phyloP scores from a whole-genome alignment of 2,888 invertebrate genomes.

The Cheilosia scutellata region DNA sequence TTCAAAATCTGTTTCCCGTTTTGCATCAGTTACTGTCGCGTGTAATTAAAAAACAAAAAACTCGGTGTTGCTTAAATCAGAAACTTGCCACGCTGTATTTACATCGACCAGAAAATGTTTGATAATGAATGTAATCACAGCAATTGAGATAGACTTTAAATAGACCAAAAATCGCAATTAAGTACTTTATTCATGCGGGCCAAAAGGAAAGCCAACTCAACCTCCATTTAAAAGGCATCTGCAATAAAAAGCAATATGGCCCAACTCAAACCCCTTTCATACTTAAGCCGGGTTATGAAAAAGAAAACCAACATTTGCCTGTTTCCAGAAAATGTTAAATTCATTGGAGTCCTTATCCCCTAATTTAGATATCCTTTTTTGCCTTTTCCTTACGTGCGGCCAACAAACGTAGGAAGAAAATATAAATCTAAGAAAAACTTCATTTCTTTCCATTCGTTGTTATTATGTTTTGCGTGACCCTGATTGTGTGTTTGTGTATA shows the following conservation, averaged over 20 bases:
- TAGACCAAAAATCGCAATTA: slow-evolving; percentile 32
- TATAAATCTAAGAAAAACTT: slow-evolving; percentile 54
- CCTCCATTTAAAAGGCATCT: neutral
- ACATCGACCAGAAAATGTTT: slow-evolving; percentile 21
- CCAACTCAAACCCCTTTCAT: slow-evolving; percentile 38
- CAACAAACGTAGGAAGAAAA: slow-evolving; percentile 32
- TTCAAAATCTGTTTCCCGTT: neutral
- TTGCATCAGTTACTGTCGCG: neutral
- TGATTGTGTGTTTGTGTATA: slow-evolving; percentile 56
- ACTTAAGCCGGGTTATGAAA: neutral
- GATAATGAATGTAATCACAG: slow-evolving; percentile 31
- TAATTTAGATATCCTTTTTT: slow-evolving; percentile 69
- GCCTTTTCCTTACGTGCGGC: slow-evolving; percentile 16
- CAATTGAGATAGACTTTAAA: slow-evolving; percentile 1
- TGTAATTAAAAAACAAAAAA: neutral
- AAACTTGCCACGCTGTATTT: neutral
- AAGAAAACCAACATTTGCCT: slow-evolving; percentile 41
- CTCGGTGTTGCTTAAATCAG: neutral
- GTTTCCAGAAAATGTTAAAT: slow-evolving; percentile 61
- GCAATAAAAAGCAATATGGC: slow-evolving; percentile 49
- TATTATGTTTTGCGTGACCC: slow-evolving; percentile 73
- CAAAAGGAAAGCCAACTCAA: slow-evolving; percentile 1
- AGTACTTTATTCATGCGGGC: slow-evolving; percentile 14
- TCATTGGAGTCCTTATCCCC: slow-evolving; percentile 68
- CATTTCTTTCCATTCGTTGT: slow-evolving; percentile 12